Conservation (phyloP, 2,888 invertebrate species). For the Tetropium fuscum region DNA sequence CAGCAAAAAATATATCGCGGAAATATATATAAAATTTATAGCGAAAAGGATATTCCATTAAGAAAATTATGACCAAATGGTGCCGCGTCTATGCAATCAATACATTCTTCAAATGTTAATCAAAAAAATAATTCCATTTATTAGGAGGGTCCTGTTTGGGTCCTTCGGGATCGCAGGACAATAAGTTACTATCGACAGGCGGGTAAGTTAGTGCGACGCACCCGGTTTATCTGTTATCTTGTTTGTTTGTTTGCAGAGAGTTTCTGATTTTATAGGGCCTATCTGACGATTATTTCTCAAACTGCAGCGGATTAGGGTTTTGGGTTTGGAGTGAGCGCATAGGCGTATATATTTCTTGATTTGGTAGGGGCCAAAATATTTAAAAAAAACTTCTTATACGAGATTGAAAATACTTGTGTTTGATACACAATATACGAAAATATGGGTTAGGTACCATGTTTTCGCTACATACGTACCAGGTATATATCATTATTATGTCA, state of each 20-base stretch:
- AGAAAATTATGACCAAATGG: slow-evolving; percentile 10
- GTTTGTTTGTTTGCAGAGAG: slow-evolving; percentile 47
- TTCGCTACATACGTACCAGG: no score
- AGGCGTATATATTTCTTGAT: neutral
- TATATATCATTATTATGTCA: no score
- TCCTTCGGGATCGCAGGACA: slow-evolving; percentile 39
- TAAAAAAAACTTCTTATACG: no score
- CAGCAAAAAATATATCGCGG: no score
- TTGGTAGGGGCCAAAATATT: no score
- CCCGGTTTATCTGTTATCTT: slow-evolving; percentile 46
- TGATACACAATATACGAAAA: no score
- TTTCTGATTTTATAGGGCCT: slow-evolving; percentile 48
- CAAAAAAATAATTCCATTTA: slow-evolving; percentile 38
- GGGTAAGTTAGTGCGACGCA: slow-evolving; percentile 47
- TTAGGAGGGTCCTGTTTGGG: slow-evolving; percentile 31
- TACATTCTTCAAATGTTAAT: slow-evolving; percentile 30
- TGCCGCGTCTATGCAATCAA: slow-evolving; percentile 4
- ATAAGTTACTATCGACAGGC: slow-evolving; percentile 48
- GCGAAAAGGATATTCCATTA: slow-evolving; percentile 8
- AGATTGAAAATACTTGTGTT: no score
- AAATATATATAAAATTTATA: no score
- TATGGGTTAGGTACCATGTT: no score
- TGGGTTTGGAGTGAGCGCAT: slow-evolving; percentile 2
- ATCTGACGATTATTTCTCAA: slow-evolving; percentile 42
- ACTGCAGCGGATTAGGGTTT: slow-evolving; percentile 32